Conservation (phyloP, 2,113 vertebrate genomes). For the Pollimyrus isidori region DNA sequence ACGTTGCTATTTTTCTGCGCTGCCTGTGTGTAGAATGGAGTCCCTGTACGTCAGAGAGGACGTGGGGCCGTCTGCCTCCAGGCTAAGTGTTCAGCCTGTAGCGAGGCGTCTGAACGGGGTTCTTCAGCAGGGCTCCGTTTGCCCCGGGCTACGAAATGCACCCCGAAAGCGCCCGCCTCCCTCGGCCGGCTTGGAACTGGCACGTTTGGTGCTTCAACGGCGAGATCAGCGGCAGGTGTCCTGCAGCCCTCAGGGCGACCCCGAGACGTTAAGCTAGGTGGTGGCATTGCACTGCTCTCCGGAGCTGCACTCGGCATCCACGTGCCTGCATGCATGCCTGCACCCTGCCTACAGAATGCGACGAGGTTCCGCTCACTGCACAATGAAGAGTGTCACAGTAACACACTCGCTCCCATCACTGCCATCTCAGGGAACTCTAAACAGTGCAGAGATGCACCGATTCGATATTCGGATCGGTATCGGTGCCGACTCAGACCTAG, state of each 20-base stretch:
- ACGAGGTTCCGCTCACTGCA: not conserved
- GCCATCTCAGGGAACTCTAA: not conserved
- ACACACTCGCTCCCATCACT: not conserved
- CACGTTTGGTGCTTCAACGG: not conserved
- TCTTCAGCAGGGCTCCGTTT: not conserved
- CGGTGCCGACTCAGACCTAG: too few species aligned
- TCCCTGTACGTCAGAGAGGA: not conserved
- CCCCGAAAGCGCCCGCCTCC: not conserved
- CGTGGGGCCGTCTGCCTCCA: not conserved
- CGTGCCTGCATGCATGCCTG: not conserved
- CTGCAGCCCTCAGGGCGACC: not conserved
- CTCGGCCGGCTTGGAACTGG: not conserved
- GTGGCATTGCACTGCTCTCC: not conserved
- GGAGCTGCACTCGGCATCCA: not conserved
- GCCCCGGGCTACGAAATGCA: not conserved
- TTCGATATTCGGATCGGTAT: too few species aligned
- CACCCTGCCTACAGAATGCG: not conserved
- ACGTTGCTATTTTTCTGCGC: not conserved
- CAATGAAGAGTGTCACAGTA: not conserved
- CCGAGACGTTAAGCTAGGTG: not conserved
- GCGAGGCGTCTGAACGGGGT: not conserved
- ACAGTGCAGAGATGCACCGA: not conserved
- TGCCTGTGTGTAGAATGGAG: not conserved
- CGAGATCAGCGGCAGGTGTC: not conserved
- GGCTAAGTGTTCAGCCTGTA: not conserved